phyloP scores from a whole-genome alignment of 2,888 invertebrate species.

The Pyrgus malvae region DNA sequence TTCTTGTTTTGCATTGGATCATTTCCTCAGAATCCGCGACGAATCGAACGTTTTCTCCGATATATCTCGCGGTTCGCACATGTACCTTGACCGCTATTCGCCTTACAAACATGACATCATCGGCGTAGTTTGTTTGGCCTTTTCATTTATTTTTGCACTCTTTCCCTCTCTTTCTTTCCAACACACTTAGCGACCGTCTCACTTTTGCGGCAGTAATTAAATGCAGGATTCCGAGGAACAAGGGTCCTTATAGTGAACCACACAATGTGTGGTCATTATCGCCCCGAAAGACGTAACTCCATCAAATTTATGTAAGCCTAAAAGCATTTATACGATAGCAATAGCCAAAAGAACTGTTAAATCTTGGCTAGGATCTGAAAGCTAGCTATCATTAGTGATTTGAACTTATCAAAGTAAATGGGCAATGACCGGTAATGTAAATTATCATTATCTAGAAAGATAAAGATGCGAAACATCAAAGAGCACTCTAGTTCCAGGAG shows the following conservation, averaged over 20 bases:
- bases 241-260: constrained; percentile 36
- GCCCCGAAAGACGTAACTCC: not conserved
- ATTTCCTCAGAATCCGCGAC: constrained; percentile 21
- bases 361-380: too few species aligned
- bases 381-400: too few species aligned
- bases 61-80: constrained; percentile 41
- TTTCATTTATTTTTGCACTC: constrained; percentile 64
- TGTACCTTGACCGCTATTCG: constrained; percentile 76
- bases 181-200: constrained; percentile 31
- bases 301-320: too few species aligned
- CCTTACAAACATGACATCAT: constrained; percentile 69
- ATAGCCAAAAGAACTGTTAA: too few species aligned
- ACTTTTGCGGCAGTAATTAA: constrained; percentile 41
- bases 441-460: too few species aligned
- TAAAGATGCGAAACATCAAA: too few species aligned
- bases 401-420: too few species aligned
- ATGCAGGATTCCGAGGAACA: constrained; percentile 35
- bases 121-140: constrained; percentile 45
- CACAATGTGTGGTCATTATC: constrained; percentile 19
- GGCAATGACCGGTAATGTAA: too few species aligned
- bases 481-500: too few species aligned
- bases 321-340: too few species aligned
- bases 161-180: constrained; percentile 46
- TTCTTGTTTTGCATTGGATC: too few species aligned
- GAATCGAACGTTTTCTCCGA: constrained; percentile 33